Percentiles rank a stretch among this genome's conserved stretches.
Conservation (phyloP, 2,797 vertebrate genomes). For the Steatocranus sp. region DNA sequence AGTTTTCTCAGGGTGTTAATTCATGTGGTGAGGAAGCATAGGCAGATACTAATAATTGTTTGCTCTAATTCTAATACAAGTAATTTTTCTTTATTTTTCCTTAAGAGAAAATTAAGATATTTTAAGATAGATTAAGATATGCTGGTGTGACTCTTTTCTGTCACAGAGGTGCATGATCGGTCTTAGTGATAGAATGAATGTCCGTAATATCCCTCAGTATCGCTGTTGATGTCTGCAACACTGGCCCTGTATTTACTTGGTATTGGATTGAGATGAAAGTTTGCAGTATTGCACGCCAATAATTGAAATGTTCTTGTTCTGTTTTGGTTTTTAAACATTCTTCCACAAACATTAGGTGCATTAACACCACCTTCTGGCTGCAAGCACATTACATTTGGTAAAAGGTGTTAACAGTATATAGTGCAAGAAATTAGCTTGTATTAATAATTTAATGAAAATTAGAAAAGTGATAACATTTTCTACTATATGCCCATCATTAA, state of each 20-base stretch:
- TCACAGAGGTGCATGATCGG: background rate
- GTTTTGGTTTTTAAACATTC: background rate
- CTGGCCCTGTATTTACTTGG: background rate
- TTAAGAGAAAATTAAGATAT: background rate
- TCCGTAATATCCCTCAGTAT: background rate
- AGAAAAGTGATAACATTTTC: background rate
- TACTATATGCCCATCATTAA: background rate
- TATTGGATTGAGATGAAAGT: background rate
- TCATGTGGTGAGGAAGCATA: background rate
- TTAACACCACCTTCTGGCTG: background rate
- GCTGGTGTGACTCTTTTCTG: background rate
- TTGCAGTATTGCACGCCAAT: background rate
- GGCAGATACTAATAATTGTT: background rate
- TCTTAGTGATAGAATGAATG: background rate
- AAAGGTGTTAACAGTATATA: background rate
- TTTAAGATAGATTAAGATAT: background rate
- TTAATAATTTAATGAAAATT: background rate
- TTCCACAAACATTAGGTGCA: background rate
- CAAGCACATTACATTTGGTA: background rate
- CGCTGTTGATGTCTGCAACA: background rate
- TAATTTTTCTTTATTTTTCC: background rate
- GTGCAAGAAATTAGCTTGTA: background rate
- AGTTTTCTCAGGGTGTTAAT: background rate
- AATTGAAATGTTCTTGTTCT: background rate
- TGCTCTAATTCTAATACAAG: background rate